phyloP scores from a whole-genome alignment of 1,140 invertebrate species.

The Chionoecetes opilio region DNA sequence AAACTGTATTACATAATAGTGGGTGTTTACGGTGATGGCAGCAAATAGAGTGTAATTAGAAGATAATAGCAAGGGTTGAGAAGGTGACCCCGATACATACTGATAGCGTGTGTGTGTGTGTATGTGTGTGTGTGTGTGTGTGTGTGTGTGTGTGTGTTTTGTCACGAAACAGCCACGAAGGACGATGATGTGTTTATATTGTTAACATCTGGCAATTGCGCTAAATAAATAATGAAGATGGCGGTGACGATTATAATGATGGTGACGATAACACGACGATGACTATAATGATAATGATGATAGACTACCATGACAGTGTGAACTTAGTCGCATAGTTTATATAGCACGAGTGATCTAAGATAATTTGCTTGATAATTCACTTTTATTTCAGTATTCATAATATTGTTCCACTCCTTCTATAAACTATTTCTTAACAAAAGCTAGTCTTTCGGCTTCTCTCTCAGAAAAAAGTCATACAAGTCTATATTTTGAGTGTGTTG shows the following conservation, averaged over 20 bases:
- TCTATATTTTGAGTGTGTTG: too few species aligned
- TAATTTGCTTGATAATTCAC: background rate
- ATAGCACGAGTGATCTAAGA: background rate
- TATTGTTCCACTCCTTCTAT: background rate
- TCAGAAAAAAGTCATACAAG: too few species aligned
- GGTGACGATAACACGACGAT: background rate
- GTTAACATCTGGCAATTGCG: background rate
- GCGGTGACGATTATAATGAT: background rate
- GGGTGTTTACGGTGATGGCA: background rate
- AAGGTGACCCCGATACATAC: background rate
- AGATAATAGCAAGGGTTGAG: background rate
- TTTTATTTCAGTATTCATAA: background rate
- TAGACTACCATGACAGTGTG: background rate
- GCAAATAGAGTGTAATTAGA: background rate
- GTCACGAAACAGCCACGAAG: too few species aligned
- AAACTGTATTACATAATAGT: background rate
- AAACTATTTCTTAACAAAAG: background rate
- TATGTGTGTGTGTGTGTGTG: background rate
- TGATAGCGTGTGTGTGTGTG: background rate
- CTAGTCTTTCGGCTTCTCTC: background rate
- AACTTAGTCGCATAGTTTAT: background rate
- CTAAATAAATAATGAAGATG: background rate
- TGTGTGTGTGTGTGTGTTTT: background rate
- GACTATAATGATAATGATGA: background rate
- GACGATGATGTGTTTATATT: background rate